Evolutionary conservation across 2,888 invertebrate species (phyloP), one percentile per base, ranked within the genome.

Genomic region (Bursaphelenchus okinawaensis): DNA sequence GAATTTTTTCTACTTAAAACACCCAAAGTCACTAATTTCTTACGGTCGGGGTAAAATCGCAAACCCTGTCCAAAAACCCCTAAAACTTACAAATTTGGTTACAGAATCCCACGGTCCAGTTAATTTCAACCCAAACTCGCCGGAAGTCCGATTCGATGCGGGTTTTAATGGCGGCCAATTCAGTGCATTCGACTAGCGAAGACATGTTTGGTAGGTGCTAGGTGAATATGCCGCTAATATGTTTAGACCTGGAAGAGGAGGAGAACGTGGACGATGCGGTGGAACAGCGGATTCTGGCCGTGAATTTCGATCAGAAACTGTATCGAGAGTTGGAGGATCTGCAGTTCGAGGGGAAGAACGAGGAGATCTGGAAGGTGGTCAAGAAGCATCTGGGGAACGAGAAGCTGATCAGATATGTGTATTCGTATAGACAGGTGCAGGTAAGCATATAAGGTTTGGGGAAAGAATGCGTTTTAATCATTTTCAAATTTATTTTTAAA

Each of bases 281-380:
- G 40, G 70, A 78, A 55, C 56, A 54, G 4, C 64, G 72, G 23
- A 67, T 77, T 52, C 68, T 74, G 28, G 65, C 62, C n/a, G 72
- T 77, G 54, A 68, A 77, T 58, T 69, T 76, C 55, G 65, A 71
- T 40, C 65, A 68, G 28, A 71, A 71, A 28, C 57, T 66, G 26
- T 75, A 77, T 31, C 60, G 62, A 40, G 70, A 74, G 55, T 61
- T 79, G 3, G 79, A 79, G 55, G 68, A 78, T 31, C 67, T 80
- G 19, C 78, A 80, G 54, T 79, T 76, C 27, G 78, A 81, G 40
- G 80, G 78, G 58, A 76, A 75, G 62, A 73, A 70, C 27, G 81
- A 81, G 57, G 78, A 80, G 55, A 77, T 80, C 40, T 76, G 75
- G 74, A 68, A 70, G 51, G 71, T 75, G 7, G 70, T 77, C 27